Conservation (phyloP, 2,113 vertebrate genomes). For the Microcebus griseorufus region DNA sequence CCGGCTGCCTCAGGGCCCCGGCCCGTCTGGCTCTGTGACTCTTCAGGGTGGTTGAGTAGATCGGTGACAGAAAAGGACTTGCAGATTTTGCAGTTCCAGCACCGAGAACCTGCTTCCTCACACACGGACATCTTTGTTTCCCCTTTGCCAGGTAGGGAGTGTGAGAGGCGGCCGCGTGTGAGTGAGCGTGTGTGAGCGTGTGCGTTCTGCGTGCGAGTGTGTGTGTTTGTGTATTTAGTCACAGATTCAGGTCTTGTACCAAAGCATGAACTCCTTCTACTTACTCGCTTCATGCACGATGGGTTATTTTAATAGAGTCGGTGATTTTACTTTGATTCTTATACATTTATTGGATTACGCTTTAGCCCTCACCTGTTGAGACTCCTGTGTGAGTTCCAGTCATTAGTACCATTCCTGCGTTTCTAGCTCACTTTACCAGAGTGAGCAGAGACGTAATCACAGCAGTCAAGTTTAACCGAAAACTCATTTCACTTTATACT, state of each 20-base stretch:
- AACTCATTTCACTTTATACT: not conserved
- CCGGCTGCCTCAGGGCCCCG: not conserved
- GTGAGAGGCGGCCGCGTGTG: not conserved
- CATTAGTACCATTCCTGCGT: not conserved
- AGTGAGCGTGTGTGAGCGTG: not conserved
- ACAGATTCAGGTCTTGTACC: not conserved
- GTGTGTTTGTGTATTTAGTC: not conserved
- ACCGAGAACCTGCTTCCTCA: not conserved
- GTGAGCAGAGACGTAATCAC: not conserved
- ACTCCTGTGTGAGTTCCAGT: not conserved
- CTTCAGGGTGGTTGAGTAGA: no score
- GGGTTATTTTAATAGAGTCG: not conserved
- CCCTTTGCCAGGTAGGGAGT: not conserved
- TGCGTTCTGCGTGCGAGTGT: no score
- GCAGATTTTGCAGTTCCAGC: not conserved
- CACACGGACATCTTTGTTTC: not conserved
- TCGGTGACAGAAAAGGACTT: not conserved
- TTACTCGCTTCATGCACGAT: not conserved
- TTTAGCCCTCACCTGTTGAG: not conserved
- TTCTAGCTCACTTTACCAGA: not conserved
- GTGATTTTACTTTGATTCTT: slow-evolving; percentile 43
- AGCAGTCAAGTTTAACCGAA: not conserved
- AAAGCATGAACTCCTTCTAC: not conserved
- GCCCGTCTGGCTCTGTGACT: not conserved
- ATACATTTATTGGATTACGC: not conserved